A percentile compares a stretch with the other conserved stretches of the same genome.
Conservation (phyloP, 64 coral and sea anemone species). For the Montipora capricornis region DNA sequence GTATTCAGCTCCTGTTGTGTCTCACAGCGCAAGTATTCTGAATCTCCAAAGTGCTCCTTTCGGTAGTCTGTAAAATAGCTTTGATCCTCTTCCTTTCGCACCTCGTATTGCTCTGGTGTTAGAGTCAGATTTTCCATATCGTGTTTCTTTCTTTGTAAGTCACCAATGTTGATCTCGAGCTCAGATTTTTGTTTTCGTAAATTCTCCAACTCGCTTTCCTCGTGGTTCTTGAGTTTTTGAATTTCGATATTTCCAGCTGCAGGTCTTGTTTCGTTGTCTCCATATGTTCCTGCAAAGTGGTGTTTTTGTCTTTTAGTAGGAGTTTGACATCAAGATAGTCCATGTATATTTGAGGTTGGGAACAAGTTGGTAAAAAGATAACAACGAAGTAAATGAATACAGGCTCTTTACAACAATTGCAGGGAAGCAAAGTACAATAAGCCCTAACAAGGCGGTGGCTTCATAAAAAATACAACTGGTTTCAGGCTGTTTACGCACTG, state of each 20-base stretch:
- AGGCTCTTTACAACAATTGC: no score
- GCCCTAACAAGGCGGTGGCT: no score
- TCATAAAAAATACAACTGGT: no score
- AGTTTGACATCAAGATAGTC: no score
- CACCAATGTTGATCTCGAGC: constrained; percentile 61
- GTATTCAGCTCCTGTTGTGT: background rate
- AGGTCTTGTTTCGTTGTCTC: constrained; percentile 67
- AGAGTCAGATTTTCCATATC: constrained; percentile 54
- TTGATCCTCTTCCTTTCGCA: constrained; percentile 30
- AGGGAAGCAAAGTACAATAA: no score
- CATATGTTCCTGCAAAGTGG: constrained; percentile 18
- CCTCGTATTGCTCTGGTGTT: constrained; percentile 14
- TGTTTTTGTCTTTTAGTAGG: no score
- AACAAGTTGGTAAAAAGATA: no score
- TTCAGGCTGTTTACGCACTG: no score
- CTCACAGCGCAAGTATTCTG: background rate
- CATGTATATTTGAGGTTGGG: no score
- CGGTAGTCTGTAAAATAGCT: background rate
- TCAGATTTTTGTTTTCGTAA: constrained; percentile 70
- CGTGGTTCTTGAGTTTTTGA: constrained; percentile 62
- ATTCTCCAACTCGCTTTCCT: constrained; percentile 58
- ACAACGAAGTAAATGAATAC: no score
- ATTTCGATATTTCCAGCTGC: constrained; percentile 66
- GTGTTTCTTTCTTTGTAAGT: constrained; percentile 73
- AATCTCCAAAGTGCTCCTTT: background rate